Evolutionary conservation across 2,797 vertebrate species (phyloP), one percentile per base, ranked within the genome.

Genomic region (Hydrophis major): DNA sequence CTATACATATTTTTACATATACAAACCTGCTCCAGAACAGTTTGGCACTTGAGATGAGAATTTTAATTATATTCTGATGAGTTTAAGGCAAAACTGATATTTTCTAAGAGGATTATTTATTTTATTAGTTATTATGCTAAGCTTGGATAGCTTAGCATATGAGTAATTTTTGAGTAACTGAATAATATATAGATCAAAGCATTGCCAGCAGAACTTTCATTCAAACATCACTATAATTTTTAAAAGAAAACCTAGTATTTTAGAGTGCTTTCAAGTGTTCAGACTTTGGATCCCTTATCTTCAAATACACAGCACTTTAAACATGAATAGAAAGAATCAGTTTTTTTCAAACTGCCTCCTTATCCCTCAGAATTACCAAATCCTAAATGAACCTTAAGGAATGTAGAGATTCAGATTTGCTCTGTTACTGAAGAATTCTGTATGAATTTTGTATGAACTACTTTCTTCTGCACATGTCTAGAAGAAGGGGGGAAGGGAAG

Each of bases 171-270:
- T 78, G 37, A 42, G 74, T 83, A 83, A 83, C 74, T 83, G 74
- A 83, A 83, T 59, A 22, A 3, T 87, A 66, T 57, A 90, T 87
- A 32, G 28, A 89, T 60, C 50, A 25, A 47, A 88, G n/a, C 86
- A 87, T 53, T 27, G 86, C 28, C 25, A 20, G 86, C 53, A 57
- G 56, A 57, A n/a, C 87, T 47, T 83, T 83, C 37, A 94, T 94
- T 78, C 59, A 83, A 63, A 87, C 91, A 37, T 55, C 86, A 63
- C 14, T 16, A 57, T 92, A 83, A 92, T 93, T 95, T 95, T 95
- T 94, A 93, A 92, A 69, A 87, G 1, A 53, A 78, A 96, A 90
- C 28, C 20, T 32, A 90, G 32, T 74, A 89, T 27, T 66, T n/a
- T 56, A 55, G 56, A 42, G 22, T 55, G 66, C 28, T 90, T 90